phyloP scores from a whole-genome alignment of 30 jellyfish, hydroid and myxozoan species.

The Turritopsis rubra region DNA sequence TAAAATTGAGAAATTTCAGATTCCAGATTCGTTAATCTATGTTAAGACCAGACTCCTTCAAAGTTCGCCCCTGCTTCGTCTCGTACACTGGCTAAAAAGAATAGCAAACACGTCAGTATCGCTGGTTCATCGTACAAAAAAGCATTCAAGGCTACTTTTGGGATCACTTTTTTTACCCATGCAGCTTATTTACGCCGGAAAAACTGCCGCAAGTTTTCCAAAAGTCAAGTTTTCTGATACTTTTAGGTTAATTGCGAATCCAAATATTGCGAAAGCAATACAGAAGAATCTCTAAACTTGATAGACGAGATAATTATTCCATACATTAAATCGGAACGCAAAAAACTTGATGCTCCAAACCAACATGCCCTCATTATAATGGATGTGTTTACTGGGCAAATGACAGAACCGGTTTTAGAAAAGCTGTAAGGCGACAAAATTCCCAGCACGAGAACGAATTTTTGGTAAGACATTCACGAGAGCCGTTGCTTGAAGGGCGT shows the following conservation, averaged over 20 bases:
- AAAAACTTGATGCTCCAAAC: too few species aligned
- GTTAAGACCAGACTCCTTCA: slow-evolving; percentile 12
- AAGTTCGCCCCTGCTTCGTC: background rate
- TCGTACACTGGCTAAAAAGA: background rate
- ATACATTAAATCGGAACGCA: background rate
- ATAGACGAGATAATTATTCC: slow-evolving; percentile 12
- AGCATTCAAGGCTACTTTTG: slow-evolving; percentile 23
- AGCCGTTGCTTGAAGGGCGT: too few species aligned
- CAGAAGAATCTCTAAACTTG: background rate
- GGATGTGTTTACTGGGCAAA: too few species aligned
- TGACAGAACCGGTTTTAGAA: too few species aligned
- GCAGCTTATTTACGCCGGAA: slow-evolving; percentile 12
- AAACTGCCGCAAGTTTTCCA: slow-evolving; percentile 4
- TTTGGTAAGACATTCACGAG: too few species aligned
- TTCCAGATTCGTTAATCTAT: slow-evolving; percentile 5
- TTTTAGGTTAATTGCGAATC: slow-evolving; percentile 7
- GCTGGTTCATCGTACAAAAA: background rate
- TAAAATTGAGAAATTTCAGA: slow-evolving; percentile 3
- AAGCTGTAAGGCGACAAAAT: too few species aligned
- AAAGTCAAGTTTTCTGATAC: background rate
- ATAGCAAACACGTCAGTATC: background rate
- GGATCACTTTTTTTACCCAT: background rate
- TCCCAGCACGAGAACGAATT: too few species aligned
- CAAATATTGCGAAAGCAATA: slow-evolving; percentile 11
- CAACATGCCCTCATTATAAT: too few species aligned